Evolutionary conservation across 2,113 vertebrate species (phyloP).

Genomic region (Leptocoma aspasia): DNA sequence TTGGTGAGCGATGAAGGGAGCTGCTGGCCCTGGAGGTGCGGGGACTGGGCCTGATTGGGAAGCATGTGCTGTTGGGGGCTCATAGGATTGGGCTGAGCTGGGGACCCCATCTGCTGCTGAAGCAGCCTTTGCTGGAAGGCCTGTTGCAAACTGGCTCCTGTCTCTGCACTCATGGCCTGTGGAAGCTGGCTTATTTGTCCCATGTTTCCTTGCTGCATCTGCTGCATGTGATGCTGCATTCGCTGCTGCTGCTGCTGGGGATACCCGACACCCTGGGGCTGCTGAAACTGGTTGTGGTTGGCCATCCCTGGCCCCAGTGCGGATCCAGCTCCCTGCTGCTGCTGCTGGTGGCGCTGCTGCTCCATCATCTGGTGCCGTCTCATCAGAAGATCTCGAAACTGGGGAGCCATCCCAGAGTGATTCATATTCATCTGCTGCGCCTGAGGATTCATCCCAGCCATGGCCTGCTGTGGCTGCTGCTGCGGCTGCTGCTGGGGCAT

Average conservation of each 20-base stretch:
- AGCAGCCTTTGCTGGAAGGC: constrained; percentile 87
- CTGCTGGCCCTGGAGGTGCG: constrained; percentile 89
- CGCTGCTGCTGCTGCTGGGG: constrained; percentile 76
- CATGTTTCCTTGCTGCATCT: constrained; percentile 81
- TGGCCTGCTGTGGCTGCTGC: constrained; percentile 69
- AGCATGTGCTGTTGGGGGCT: constrained; percentile 86
- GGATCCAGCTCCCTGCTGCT: constrained; percentile 72
- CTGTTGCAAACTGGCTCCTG: constrained; percentile 85
- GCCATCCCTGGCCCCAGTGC: constrained; percentile 75
- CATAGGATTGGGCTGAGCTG: constrained; percentile 82
- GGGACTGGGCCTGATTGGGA: constrained; percentile 83
- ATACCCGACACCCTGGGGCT: constrained; percentile 82
- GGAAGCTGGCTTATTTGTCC: constrained; percentile 81
- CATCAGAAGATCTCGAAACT: constrained; percentile 86
- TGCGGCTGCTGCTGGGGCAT: constrained; percentile 71
- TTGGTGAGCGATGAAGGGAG: constrained; percentile 86
- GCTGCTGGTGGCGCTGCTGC: constrained; percentile 80
- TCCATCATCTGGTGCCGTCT: constrained; percentile 85
- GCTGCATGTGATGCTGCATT: constrained; percentile 82
- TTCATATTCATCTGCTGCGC: constrained; percentile 82
- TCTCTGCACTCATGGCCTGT: constrained; percentile 75
- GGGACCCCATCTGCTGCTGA: constrained; percentile 88
- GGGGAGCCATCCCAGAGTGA: constrained; percentile 79
- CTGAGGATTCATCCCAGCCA: constrained; percentile 79
- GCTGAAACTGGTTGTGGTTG: constrained; percentile 89